These are phyloP conservation scores for Catostylus mosaicus DNA, from an alignment of 30 jellyfish, hydroid and myxozoan species.

Conservation along the genomic window DNA sequence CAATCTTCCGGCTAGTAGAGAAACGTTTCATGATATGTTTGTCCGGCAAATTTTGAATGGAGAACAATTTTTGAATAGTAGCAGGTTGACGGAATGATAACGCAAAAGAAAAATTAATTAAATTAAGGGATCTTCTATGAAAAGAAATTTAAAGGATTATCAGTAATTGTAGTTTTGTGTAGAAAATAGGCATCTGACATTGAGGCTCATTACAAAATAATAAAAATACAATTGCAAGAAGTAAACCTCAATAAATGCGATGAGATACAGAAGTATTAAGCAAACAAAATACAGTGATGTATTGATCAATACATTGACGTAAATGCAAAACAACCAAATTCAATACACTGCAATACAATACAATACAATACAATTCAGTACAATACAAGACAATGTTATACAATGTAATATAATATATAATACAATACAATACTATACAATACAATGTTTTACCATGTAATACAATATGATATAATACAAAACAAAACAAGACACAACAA, in stretches of 20 bases:
- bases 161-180: neutral
- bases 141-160: neutral
- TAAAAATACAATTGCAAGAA: too few relatives aligned
- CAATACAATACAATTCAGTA: neutral
- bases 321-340: neutral
- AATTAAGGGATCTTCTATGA: neutral
- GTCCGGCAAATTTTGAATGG: constrained; percentile 20
- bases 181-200: too few relatives aligned
- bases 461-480: neutral
- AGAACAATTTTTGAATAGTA: constrained; percentile 6
- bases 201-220: too few relatives aligned
- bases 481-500: neutral
- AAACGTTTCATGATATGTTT: constrained; percentile 1
- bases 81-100: constrained; percentile 3
- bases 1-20: constrained; percentile 3
- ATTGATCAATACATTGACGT: neutral
- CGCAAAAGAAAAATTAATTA: neutral
- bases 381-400: neutral
- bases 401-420: neutral
- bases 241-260: too few relatives aligned
- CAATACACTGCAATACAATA: neutral
- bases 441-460: neutral
- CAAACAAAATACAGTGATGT: neutral
- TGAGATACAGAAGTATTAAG: neutral
- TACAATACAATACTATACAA: neutral